Conservation (phyloP, 2,113 vertebrate species). For the Otus sunia region DNA sequence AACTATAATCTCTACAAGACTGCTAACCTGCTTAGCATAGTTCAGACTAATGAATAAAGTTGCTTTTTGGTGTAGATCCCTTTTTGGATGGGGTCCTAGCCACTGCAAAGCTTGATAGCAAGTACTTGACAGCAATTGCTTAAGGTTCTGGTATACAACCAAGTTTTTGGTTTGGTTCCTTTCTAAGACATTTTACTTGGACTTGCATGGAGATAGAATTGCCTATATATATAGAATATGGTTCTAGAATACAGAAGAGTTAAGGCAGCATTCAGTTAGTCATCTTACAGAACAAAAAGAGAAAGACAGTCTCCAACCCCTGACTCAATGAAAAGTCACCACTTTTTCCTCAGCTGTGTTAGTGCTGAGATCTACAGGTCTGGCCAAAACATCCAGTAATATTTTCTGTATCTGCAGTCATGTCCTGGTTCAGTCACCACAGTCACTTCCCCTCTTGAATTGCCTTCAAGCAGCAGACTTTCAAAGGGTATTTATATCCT, state of each 20-base stretch:
- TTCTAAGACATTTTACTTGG: background rate
- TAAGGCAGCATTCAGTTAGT: background rate
- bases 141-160: background rate
- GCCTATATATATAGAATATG: background rate
- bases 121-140: background rate
- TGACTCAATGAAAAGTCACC: background rate
- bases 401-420: background rate
- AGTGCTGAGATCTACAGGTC: background rate
- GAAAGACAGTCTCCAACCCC: background rate
- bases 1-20: background rate
- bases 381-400: background rate
- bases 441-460: background rate
- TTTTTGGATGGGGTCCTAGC: background rate
- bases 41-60: background rate
- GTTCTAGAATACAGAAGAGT: background rate
- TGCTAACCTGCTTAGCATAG: background rate
- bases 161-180: background rate
- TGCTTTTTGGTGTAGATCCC: background rate
- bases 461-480: background rate
- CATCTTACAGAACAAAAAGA: background rate
- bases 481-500: conserved; percentile 21
- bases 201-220: background rate
- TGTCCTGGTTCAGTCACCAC: background rate
- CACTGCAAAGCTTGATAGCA: background rate
- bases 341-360: background rate